Evolutionary conservation across 2,797 vertebrate genomes (phyloP).

Genomic region (Ibycter americanus): DNA sequence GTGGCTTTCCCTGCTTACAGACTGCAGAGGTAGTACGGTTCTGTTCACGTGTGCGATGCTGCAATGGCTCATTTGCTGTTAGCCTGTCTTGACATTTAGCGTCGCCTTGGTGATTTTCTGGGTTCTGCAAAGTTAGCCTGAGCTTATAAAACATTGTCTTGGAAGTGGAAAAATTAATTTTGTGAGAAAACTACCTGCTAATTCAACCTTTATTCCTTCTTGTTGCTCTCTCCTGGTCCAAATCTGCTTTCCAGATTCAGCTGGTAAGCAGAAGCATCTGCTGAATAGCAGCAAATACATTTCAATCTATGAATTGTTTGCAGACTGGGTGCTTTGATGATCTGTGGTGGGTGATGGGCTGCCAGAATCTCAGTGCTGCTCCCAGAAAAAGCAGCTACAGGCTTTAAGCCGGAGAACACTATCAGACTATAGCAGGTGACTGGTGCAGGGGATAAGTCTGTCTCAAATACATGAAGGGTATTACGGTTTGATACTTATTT

Average conservation of each 20-base stretch:
- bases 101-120: conserved; percentile 63
- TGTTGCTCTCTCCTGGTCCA: background rate
- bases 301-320: conserved; percentile 5
- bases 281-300: background rate
- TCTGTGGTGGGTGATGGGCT: background rate
- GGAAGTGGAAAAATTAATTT: background rate
- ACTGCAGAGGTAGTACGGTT: conserved; percentile 24
- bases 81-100: conserved; percentile 60
- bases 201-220: background rate
- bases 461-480: background rate
- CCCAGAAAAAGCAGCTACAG: background rate
- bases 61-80: conserved; percentile 30
- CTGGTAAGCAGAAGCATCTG: background rate
- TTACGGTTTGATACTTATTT: background rate
- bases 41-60: background rate
- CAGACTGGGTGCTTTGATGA: background rate
- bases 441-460: background rate
- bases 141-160: conserved; percentile 4
- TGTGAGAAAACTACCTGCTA: background rate
- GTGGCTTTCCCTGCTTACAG: background rate
- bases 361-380: background rate
- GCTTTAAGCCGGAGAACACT: background rate
- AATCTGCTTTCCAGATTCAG: background rate
- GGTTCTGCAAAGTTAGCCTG: conserved; percentile 44
- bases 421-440: background rate